phyloP scores from a whole-genome alignment of 2,113 vertebrate species.

The Neomonachus schauinslandi region DNA sequence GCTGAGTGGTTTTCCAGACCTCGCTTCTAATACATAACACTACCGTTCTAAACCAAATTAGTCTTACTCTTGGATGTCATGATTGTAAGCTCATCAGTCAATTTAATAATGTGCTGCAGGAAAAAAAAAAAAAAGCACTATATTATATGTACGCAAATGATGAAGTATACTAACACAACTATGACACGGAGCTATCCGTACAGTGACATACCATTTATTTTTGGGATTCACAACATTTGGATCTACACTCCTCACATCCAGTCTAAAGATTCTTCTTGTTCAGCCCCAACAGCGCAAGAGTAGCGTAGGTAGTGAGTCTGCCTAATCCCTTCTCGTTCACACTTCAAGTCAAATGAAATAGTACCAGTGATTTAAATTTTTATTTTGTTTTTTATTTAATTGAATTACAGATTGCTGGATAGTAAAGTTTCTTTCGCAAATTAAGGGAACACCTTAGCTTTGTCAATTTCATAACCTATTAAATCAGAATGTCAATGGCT shows the following conservation, averaged over 20 bases:
- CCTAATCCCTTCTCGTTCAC: fast-evolving
- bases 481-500: neutral
- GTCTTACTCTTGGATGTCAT: neutral
- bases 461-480: neutral
- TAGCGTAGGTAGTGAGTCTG: neutral
- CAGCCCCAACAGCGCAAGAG: neutral
- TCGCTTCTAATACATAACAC: neutral
- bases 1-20: neutral
- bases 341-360: neutral
- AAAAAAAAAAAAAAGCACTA: neutral
- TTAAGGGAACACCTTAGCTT: neutral
- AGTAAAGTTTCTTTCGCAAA: constrained; percentile 11
- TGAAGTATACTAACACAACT: neutral
- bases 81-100: neutral
- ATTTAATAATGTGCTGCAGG: neutral
- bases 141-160: neutral
- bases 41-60: neutral
- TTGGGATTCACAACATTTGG: neutral
- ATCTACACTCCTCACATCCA: neutral
- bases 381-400: neutral
- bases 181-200: neutral
- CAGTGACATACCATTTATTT: neutral
- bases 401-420: neutral
- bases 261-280: neutral
- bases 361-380: neutral